A percentile compares a stretch with the other conserved stretches of the same genome.
phyloP scores from a whole-genome alignment of 2,888 invertebrate genomes.

The Scaptomyza caliginosa region DNA sequence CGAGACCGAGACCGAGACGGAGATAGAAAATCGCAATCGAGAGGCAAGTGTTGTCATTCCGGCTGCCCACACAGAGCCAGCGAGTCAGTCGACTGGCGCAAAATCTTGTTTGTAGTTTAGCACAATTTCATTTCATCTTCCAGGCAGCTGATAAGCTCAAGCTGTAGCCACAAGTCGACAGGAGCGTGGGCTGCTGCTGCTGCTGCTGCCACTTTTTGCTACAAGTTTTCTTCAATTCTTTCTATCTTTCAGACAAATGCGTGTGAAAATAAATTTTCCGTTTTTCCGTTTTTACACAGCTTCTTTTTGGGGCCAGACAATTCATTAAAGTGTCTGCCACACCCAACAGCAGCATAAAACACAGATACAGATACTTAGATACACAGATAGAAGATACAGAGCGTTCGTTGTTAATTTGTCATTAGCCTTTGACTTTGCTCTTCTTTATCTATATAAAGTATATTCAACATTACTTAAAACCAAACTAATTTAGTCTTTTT shows the following conservation, averaged over 20 bases:
- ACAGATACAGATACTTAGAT: too few relatives aligned
- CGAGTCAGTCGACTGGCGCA: constrained; percentile 25
- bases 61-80: constrained; percentile 66
- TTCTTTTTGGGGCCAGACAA: constrained; percentile 30
- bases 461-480: too few relatives aligned
- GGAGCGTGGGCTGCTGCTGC: constrained; percentile 46
- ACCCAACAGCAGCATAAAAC: constrained; percentile 31
- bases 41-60: constrained; percentile 55
- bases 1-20: neutral
- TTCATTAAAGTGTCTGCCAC: constrained; percentile 54
- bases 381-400: constrained; percentile 12
- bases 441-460: too few relatives aligned
- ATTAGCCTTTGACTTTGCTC: constrained; percentile 73
- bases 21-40: constrained; percentile 5
- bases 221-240: constrained; percentile 24
- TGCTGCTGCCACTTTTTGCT: constrained; percentile 23
- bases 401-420: constrained; percentile 65
- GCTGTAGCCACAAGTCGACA: constrained; percentile 26
- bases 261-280: constrained; percentile 70
- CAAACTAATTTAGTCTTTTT: too few relatives aligned
- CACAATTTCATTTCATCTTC: constrained; percentile 76
- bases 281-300: constrained; percentile 33
- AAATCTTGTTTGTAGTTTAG: constrained; percentile 78
- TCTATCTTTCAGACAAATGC: constrained; percentile 45
- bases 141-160: constrained; percentile 61